Percentiles rank a stretch among this genome's conserved stretches.
These are phyloP conservation scores for Muscicapa comitata DNA, from an alignment of 2,797 vertebrate species.

Conservation along the genomic window DNA sequence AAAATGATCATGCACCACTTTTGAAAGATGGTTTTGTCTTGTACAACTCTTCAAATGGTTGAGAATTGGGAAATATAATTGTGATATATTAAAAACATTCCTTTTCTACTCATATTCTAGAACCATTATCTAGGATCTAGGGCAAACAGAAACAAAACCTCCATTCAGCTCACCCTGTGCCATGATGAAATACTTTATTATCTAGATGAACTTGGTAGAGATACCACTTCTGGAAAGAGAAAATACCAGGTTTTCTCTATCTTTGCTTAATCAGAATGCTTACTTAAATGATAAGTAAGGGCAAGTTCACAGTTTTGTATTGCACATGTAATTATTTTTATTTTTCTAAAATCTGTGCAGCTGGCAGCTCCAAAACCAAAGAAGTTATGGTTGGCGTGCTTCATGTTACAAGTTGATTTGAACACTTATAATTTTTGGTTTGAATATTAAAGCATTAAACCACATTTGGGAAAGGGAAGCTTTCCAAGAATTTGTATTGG, in stretches of 20 bases:
- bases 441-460: not conserved
- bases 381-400: not conserved
- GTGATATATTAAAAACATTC: not conserved
- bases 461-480: not conserved
- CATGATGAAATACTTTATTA: not conserved
- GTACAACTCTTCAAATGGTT: not conserved
- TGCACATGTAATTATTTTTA: not conserved
- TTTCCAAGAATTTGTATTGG: conserved; percentile 4
- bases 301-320: not conserved
- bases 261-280: not conserved
- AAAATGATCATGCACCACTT: not conserved
- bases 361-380: not conserved
- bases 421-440: not conserved
- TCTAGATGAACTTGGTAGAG: not conserved
- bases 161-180: not conserved
- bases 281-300: not conserved
- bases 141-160: not conserved
- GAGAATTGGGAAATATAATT: not conserved
- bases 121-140: not conserved
- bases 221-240: not conserved
- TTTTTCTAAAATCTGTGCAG: not conserved
- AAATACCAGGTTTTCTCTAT: not conserved
- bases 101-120: not conserved
- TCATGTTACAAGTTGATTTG: not conserved
- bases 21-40: not conserved